A percentile compares a stretch with the other conserved stretches of the same genome.
phyloP scores from a whole-genome alignment of 2,797 vertebrate genomes.

The Pantherophis alleghaniensis region DNA sequence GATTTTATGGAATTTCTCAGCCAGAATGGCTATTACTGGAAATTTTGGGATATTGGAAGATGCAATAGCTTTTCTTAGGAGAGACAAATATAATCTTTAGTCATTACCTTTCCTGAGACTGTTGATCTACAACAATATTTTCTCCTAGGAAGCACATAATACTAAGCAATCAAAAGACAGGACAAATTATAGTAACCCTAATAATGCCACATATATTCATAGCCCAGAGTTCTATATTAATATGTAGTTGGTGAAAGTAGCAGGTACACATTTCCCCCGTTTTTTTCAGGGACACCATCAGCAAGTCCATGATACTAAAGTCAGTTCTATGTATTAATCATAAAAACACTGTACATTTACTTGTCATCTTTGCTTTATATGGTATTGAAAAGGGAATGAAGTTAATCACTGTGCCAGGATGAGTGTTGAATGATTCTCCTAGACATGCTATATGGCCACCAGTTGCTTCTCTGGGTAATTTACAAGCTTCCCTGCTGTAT shows the following conservation, averaged over 20 bases:
- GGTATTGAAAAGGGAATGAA: conserved; percentile 52
- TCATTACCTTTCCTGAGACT: not conserved
- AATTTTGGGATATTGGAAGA: not conserved
- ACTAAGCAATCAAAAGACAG: not conserved
- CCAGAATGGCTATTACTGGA: not conserved
- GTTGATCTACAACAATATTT: not conserved
- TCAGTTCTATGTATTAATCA: conserved; percentile 30
- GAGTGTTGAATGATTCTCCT: conserved; percentile 48
- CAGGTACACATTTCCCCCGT: not conserved
- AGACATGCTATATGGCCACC: conserved; percentile 43
- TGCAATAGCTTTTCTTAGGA: not conserved
- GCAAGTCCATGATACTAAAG: not conserved
- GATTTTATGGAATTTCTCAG: not conserved
- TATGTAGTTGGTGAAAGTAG: not conserved
- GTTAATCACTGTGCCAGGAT: conserved; percentile 49
- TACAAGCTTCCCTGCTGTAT: conserved; percentile 65
- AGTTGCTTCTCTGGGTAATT: conserved; percentile 67
- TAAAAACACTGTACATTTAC: conserved; percentile 40
- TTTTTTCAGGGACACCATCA: not conserved
- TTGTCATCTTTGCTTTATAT: conserved; percentile 53
- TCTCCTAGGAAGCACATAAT: not conserved
- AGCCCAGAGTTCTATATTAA: not conserved
- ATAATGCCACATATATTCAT: not conserved
- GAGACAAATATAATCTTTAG: not conserved
- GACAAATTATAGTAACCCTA: not conserved